Conservation (phyloP, 2,888 invertebrate species). For the Lasioglossum leucozonium region DNA sequence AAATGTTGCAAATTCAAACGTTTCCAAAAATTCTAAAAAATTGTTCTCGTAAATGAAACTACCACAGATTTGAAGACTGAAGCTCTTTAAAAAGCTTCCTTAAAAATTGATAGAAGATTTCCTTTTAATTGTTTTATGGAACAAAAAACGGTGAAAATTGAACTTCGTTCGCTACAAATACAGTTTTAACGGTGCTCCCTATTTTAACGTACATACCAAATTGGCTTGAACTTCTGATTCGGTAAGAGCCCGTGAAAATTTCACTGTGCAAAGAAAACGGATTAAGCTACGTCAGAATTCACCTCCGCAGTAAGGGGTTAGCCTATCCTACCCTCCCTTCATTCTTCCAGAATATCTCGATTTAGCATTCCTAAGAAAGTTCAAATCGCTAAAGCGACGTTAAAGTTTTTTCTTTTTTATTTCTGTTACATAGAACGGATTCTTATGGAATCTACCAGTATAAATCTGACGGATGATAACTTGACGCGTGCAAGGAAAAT, state of each 20-base stretch:
- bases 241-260: background rate
- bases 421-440: background rate
- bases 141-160: background rate
- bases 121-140: too few species aligned
- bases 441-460: background rate
- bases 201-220: background rate
- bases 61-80: too few species aligned
- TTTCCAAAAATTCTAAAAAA: too few species aligned
- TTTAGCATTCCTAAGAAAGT: background rate
- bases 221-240: background rate
- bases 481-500: background rate
- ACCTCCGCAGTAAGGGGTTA: background rate
- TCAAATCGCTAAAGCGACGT: background rate
- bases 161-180: background rate
- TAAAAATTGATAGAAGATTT: too few species aligned
- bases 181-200: background rate
- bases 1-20: too few species aligned
- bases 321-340: background rate
- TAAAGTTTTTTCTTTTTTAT: background rate
- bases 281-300: background rate
- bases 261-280: background rate
- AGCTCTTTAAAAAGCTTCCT: too few species aligned
- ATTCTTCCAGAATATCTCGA: constrained; percentile 1
- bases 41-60: too few species aligned
- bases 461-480: background rate